These are phyloP conservation scores for Hydrozoanthus gracilis DNA, from an alignment of 92 coral and sea anemone genomes.

Conservation along the genomic window DNA sequence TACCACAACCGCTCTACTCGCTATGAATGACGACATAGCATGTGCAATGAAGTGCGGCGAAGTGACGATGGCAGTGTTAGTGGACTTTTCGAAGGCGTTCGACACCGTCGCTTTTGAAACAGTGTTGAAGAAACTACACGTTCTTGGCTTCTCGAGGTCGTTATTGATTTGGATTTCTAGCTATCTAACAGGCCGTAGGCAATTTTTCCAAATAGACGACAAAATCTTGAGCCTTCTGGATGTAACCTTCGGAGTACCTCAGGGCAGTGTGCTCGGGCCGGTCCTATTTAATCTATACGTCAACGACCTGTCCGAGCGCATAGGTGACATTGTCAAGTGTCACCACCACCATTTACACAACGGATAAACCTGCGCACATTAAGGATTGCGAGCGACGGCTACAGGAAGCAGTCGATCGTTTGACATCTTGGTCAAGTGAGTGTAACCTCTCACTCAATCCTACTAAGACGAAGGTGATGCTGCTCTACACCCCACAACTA, in stretches of 20 bases:
- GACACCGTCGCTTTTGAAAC: no score
- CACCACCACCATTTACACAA: background rate
- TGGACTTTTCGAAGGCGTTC: conserved; percentile 5
- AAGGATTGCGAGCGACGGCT: no score
- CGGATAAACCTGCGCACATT: no score
- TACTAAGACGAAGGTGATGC: conserved; percentile 32
- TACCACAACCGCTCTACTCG: conserved; percentile 7
- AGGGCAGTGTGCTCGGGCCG: no score
- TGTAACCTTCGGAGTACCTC: no score
- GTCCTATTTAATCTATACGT: no score
- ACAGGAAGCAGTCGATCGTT: no score
- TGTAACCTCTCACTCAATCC: conserved; percentile 32
- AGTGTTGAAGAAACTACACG: no score
- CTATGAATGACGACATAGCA: background rate
- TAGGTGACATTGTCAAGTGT: background rate
- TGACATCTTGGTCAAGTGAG: conserved; percentile 41
- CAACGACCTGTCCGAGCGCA: no score
- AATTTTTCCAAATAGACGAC: no score
- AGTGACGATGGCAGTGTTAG: background rate
- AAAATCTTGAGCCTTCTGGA: no score
- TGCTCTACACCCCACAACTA: conserved; percentile 16
- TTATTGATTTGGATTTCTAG: conserved; percentile 28
- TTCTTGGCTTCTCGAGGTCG: no score
- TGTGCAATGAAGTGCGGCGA: background rate
- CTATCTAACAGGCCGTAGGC: conserved; percentile 13